Conservation (phyloP, 2,888 invertebrate genomes). For the Cerastis leucographa region DNA sequence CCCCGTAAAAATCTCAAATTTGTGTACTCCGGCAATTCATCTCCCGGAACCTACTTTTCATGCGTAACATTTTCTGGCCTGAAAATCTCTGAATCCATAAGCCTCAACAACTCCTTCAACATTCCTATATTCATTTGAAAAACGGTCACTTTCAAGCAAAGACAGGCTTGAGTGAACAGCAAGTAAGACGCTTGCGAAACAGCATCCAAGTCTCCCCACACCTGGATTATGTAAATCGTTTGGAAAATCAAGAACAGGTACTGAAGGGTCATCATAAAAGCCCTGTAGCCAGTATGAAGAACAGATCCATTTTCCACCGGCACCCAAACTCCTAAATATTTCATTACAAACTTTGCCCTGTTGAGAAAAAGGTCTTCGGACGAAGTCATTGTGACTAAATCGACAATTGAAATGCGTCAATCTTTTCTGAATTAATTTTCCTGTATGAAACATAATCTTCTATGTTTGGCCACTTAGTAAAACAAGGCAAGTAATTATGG, state of each 20-base stretch:
- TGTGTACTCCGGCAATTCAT: conserved; percentile 24
- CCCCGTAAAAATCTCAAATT: background rate
- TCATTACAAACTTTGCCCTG: conserved; percentile 84
- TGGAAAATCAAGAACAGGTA: conserved; percentile 84
- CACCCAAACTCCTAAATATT: conserved; percentile 84
- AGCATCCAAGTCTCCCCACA: conserved; percentile 85
- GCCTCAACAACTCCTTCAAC: conserved; percentile 74
- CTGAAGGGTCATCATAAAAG: conserved; percentile 80
- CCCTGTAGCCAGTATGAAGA: conserved; percentile 71
- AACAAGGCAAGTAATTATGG: conserved; percentile 63
- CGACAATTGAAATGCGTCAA: conserved; percentile 19
- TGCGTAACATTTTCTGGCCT: conserved; percentile 75
- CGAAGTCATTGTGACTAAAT: conserved; percentile 50
- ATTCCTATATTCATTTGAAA: conserved; percentile 78
- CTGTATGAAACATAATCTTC: conserved; percentile 29
- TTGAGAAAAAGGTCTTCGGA: conserved; percentile 80
- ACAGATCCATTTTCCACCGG: conserved; percentile 72
- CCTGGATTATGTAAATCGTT: conserved; percentile 81
- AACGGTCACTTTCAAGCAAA: conserved; percentile 85
- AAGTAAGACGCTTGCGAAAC: conserved; percentile 84
- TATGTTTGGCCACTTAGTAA: conserved; percentile 54
- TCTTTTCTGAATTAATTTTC: conserved; percentile 7
- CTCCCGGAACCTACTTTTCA: conserved; percentile 73
- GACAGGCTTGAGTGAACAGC: conserved; percentile 85
- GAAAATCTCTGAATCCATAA: conserved; percentile 81